These are phyloP conservation scores for Lymantria dispar DNA, from an alignment of 2,888 invertebrate species.

Conservation along the genomic window DNA sequence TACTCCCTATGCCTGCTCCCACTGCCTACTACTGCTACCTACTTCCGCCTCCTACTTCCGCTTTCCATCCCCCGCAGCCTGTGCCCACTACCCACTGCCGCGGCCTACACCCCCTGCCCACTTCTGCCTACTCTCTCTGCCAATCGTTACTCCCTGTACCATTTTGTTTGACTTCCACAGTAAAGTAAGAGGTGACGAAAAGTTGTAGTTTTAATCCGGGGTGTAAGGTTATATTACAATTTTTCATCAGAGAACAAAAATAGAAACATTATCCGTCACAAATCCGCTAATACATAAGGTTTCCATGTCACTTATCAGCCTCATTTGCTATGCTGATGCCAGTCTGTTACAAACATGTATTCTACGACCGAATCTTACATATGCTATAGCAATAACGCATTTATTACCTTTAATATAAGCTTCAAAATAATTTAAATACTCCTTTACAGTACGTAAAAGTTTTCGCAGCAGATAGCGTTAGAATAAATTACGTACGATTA, in stretches of 20 bases:
- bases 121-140: too few relatives aligned
- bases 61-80: too few relatives aligned
- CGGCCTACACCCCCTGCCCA: too few relatives aligned
- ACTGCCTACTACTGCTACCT: too few relatives aligned
- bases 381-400: neutral
- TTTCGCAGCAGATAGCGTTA: constrained; percentile 1
- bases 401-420: neutral
- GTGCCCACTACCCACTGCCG: too few relatives aligned
- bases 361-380: neutral
- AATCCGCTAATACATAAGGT: constrained; percentile 28
- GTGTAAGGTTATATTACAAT: too few relatives aligned
- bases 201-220: too few relatives aligned
- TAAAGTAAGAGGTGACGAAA: too few relatives aligned
- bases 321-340: constrained; percentile 41
- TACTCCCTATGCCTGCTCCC: too few relatives aligned
- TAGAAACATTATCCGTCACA: constrained; percentile 6
- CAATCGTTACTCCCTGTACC: too few relatives aligned
- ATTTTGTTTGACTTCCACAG: too few relatives aligned
- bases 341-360: constrained; percentile 13
- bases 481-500: neutral
- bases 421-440: neutral
- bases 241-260: neutral
- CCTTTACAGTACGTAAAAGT: constrained; percentile 2
- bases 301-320: constrained; percentile 46
- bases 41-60: too few relatives aligned